Conservation (phyloP, 2,113 vertebrate genomes). For the Tretioscincus oriximinensis region DNA sequence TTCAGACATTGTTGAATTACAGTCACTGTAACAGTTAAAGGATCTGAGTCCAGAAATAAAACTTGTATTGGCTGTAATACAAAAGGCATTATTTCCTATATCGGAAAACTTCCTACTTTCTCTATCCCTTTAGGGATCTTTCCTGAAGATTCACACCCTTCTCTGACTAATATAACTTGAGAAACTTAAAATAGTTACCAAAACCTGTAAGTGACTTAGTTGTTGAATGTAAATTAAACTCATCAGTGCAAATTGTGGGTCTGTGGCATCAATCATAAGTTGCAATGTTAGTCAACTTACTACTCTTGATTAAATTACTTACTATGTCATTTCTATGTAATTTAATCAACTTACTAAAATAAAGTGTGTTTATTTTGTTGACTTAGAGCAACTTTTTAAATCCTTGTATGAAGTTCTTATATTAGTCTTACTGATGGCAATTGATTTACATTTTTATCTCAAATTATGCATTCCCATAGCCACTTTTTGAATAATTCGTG, state of each 20-base stretch:
- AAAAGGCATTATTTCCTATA: too few species aligned
- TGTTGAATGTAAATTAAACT: not conserved
- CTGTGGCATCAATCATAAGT: not conserved
- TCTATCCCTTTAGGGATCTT: not conserved
- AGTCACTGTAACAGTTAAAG: too few species aligned
- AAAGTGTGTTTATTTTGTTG: not conserved
- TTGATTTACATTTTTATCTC: too few species aligned
- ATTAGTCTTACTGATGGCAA: too few species aligned
- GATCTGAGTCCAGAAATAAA: too few species aligned
- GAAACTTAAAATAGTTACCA: not conserved
- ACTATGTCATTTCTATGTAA: too few species aligned
- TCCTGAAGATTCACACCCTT: not conserved
- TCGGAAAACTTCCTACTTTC: not conserved
- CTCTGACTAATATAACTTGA: not conserved
- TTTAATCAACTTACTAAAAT: not conserved
- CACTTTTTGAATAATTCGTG: too few species aligned
- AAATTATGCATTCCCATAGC: too few species aligned
- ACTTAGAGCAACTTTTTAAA: not conserved
- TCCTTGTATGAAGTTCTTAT: not conserved
- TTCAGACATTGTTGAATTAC: too few species aligned
- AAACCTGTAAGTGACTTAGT: not conserved
- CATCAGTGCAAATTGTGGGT: not conserved
- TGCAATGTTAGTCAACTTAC: not conserved
- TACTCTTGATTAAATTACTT: not conserved
- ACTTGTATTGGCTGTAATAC: too few species aligned